Conservation (phyloP, 2,888 invertebrate species). For the Agrilus mali region DNA sequence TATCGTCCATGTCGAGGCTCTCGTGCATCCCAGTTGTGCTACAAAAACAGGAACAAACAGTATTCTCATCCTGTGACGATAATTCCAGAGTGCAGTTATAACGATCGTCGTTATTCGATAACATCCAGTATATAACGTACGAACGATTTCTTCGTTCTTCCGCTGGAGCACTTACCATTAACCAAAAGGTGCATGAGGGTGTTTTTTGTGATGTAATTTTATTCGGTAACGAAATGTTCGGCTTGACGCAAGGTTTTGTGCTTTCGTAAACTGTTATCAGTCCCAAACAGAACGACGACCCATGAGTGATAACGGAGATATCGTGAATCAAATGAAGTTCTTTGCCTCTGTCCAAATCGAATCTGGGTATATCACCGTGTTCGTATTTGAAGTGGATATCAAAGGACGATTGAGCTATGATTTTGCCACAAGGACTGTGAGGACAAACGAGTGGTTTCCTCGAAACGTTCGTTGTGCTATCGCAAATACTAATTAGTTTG, state of each 20-base stretch:
- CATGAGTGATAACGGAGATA: constrained; percentile 20
- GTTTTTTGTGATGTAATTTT: constrained; percentile 22
- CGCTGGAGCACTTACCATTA: constrained; percentile 27
- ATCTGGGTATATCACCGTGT: constrained; percentile 24
- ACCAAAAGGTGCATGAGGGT: constrained; percentile 27
- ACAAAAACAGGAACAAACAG: constrained; percentile 25
- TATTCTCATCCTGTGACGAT: constrained; percentile 22
- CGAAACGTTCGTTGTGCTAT: background rate
- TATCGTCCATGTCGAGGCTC: constrained; percentile 17
- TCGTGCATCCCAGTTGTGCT: constrained; percentile 21
- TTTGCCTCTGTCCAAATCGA: constrained; percentile 19
- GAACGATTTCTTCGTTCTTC: constrained; percentile 17
- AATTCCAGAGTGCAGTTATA: constrained; percentile 27
- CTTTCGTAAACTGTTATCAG: constrained; percentile 24
- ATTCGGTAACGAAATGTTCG: constrained; percentile 15
- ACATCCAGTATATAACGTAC: constrained; percentile 26
- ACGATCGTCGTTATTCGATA: constrained; percentile 23
- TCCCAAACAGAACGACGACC: constrained; percentile 22
- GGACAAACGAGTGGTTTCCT: constrained; percentile 23
- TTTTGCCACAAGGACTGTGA: constrained; percentile 26
- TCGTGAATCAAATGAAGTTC: constrained; percentile 22
- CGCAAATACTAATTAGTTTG: too few species aligned
- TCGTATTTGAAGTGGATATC: constrained; percentile 28
- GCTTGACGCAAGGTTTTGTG: constrained; percentile 9
- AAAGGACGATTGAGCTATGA: constrained; percentile 26